phyloP scores from a whole-genome alignment of 2,797 vertebrate genomes.

The Cossypha heuglini region DNA sequence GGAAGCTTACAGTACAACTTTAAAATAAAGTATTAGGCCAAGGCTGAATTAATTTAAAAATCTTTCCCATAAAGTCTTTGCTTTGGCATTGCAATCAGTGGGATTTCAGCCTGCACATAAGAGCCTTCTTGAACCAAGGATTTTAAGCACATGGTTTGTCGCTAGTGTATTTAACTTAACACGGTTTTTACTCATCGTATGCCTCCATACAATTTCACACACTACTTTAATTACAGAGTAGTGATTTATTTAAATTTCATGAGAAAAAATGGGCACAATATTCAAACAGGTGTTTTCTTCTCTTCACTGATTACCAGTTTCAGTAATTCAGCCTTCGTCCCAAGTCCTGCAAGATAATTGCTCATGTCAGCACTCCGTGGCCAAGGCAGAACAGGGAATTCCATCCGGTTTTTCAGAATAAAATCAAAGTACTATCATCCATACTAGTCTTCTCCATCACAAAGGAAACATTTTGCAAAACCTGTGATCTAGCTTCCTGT shows the following conservation, averaged over 20 bases:
- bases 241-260: constrained; percentile 62
- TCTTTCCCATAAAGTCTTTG: background rate
- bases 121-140: background rate
- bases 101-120: background rate
- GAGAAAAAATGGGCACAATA: background rate
- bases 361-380: background rate
- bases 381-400: background rate
- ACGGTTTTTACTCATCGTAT: constrained; percentile 38
- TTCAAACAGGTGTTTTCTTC: constrained; percentile 42
- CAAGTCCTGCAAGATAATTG: constrained; percentile 18
- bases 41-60: constrained; percentile 1
- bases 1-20: background rate
- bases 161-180: constrained; percentile 48
- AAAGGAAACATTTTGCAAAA: constrained; percentile 8
- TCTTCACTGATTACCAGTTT: constrained; percentile 53
- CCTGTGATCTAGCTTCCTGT: background rate
- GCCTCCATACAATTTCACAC: background rate
- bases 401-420: background rate
- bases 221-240: constrained; percentile 45
- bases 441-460: background rate
- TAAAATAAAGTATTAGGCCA: background rate
- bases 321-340: constrained; percentile 30
- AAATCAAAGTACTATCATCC: background rate
- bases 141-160: constrained; percentile 5
- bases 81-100: background rate